Evolutionary conservation across 2,113 vertebrate species (phyloP).

Genomic region (Mobula hypostoma): DNA sequence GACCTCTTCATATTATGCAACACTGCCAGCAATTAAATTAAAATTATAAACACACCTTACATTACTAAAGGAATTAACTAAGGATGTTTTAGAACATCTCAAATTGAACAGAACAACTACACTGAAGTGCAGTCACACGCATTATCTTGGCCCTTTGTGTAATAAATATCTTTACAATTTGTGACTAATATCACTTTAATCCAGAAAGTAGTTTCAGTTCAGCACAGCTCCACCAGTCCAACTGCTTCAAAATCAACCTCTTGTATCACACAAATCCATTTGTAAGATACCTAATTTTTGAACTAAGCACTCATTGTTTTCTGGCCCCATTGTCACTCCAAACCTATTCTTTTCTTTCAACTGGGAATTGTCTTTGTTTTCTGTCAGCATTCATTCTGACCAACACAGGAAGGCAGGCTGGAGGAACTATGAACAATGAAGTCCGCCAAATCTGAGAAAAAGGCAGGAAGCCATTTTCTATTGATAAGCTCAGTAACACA

Average conservation of each 20-base stretch:
- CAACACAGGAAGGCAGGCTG: not conserved
- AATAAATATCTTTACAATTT: not conserved
- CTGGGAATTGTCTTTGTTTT: not conserved
- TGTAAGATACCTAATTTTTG: not conserved
- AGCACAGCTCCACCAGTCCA: not conserved
- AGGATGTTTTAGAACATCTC: not conserved
- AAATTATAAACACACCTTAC: not conserved
- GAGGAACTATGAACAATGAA: not conserved
- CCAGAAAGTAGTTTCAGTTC: not conserved
- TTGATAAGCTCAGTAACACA: conserved; percentile 16
- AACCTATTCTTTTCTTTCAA: conserved; percentile 24
- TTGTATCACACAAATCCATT: not conserved
- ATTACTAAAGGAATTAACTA: not conserved
- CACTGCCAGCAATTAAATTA: not conserved
- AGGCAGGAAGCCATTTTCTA: conserved; percentile 29
- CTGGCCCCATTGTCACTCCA: not conserved
- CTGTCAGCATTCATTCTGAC: not conserved
- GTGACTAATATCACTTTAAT: not conserved
- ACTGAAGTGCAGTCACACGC: not conserved
- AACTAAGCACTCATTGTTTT: conserved; percentile 22
- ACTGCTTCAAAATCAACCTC: conserved; percentile 40
- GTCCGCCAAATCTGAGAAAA: not conserved
- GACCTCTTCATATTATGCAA: not conserved
- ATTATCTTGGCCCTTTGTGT: not conserved
- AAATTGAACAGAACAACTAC: not conserved